Percentiles rank a stretch among this genome's conserved stretches.
Evolutionary conservation across 2,113 vertebrate genomes (phyloP).

Genomic region (Leucoraja erinaceus): DNA sequence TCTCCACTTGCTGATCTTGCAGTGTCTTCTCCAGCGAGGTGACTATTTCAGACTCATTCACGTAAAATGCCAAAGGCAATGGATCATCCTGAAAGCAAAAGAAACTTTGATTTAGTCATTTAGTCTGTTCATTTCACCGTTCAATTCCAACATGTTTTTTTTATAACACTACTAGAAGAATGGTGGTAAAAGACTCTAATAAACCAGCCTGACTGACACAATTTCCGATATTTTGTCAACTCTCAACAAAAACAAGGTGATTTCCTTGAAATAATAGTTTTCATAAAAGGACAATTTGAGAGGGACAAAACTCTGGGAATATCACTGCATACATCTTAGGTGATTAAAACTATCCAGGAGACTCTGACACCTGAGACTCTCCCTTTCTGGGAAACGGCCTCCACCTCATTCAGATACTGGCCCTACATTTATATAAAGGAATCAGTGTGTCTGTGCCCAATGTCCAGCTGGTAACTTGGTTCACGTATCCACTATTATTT

Average conservation of each 20-base stretch:
- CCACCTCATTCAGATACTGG: no score
- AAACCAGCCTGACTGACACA: no score
- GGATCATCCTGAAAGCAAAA: conserved; percentile 70
- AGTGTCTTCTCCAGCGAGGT: conserved; percentile 70
- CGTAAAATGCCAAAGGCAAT: conserved; percentile 81
- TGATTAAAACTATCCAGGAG: background rate
- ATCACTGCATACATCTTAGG: background rate
- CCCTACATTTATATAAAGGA: no score
- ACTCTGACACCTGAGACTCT: no score
- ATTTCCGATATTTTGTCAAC: no score
- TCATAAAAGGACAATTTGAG: background rate
- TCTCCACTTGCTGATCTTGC: conserved; percentile 69
- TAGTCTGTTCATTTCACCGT: background rate
- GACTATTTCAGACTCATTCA: conserved; percentile 77
- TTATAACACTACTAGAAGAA: background rate
- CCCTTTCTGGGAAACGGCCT: no score
- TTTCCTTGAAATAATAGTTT: no score
- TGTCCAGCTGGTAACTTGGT: no score
- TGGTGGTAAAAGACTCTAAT: no score
- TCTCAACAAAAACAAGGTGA: no score
- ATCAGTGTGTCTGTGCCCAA: no score
- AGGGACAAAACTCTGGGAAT: background rate
- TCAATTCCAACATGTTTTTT: background rate
- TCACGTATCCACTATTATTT: no score
- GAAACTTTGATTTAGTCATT: background rate